Base-by-base conservation (phyloP, 2,797 vertebrate genomes). In the Nyctibius grandis region DNA sequence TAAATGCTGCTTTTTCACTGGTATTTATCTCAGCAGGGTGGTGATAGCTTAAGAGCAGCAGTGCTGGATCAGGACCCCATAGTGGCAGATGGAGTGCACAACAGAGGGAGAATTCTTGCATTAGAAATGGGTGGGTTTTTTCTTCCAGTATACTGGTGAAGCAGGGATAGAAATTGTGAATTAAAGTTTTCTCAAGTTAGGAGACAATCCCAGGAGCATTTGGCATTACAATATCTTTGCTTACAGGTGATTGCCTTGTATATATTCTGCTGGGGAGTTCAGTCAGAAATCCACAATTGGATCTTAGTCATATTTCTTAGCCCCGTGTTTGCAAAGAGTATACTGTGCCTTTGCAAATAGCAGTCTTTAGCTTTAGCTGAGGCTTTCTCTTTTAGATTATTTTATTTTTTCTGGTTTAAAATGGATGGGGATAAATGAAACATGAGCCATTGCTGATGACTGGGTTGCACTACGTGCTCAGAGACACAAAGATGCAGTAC, bases 161-260 rank as follows among this genome's bases (percentile, higher is more conserved):
- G 57, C 20, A 19, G 2, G 7, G 45, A 75, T 47, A 29, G 64
- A 48, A 89, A 36, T 25, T 51, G 31, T 10, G 21, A 53, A 28
- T 28, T 65, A 9, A 28, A 8, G 40, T 53, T 64, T 60, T 63
- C 16, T 45, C 18, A 51, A 26, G 47, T 1, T 74, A 26, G 36
- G 44, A 72, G 56, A 34, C 64, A 80, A 9, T 33, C 25, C 40
- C 57, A 31, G 0, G 3, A 34, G 51, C 60, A 5, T 50, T 76
- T 31, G 25, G 36, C 6, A 2, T 51, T 16, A 31, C 26, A 18
- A 1, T 12, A 8, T 53, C 48, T 70, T 69, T 59, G 31, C 56
- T 88, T 42, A 11, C 9, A 25, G 23, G 11, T 1, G 0, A 8
- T 45, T 38, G 11, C 33, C 38, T 50, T 12, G 26, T 53, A 0